Percentiles rank a stretch among this genome's conserved stretches.
phyloP scores from a whole-genome alignment of 2,888 invertebrate genomes.

The Andricus quercusramuli region DNA sequence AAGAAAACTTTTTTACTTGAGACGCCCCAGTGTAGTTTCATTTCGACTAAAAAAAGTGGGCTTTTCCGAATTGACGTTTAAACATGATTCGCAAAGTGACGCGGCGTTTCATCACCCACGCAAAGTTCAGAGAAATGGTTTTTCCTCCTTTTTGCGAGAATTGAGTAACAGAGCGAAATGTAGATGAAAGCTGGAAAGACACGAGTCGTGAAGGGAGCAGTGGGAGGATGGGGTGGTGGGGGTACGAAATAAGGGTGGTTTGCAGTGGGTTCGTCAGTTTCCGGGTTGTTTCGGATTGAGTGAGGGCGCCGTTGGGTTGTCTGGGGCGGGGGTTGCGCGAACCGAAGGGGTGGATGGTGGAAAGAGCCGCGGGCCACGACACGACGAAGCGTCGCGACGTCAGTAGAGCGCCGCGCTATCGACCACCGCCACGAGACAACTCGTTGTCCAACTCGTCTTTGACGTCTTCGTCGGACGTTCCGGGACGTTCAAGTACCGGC shows the following conservation, averaged over 20 bases:
- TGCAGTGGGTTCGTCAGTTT: slow-evolving; percentile 72
- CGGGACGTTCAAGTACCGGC: slow-evolving; percentile 42
- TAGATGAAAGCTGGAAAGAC: slow-evolving; percentile 10
- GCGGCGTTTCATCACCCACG: slow-evolving; percentile 20
- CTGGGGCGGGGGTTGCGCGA: slow-evolving; percentile 60
- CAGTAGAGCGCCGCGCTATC: slow-evolving; percentile 77
- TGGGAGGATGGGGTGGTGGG: slow-evolving; percentile 48
- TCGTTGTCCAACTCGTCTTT: slow-evolving; percentile 60
- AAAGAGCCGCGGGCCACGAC: slow-evolving; percentile 78
- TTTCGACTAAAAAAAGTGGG: neutral
- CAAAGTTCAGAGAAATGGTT: slow-evolving; percentile 16
- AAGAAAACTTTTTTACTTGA: neutral
- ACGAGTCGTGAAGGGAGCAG: neutral
- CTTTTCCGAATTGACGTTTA: neutral
- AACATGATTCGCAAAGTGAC: neutral
- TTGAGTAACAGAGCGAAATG: slow-evolving; percentile 21
- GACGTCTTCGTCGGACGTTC: slow-evolving; percentile 56
- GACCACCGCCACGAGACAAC: slow-evolving; percentile 71
- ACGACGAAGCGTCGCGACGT: slow-evolving; percentile 80
- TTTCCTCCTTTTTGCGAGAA: slow-evolving; percentile 27
- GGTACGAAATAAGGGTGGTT: slow-evolving; percentile 73
- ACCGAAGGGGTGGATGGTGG: slow-evolving; percentile 65
- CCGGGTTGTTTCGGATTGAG: slow-evolving; percentile 76
- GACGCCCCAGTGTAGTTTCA: neutral
- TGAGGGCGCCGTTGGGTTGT: slow-evolving; percentile 62